Evolutionary conservation across 2,888 invertebrate genomes (phyloP), one percentile per base, ranked within the genome.

Genomic region (Chironomus tentans): DNA sequence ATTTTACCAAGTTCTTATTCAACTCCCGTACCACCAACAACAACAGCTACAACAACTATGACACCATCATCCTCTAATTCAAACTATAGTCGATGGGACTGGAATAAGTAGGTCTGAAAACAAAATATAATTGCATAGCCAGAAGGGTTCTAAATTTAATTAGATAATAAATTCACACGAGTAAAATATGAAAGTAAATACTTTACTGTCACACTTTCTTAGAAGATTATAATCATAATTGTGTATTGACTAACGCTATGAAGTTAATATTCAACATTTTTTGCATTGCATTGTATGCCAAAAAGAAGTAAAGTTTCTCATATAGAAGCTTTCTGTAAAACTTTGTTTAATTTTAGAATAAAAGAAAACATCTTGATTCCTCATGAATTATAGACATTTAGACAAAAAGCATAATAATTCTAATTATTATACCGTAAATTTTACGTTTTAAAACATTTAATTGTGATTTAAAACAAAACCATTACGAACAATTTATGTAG

Each of bases 1-100:
- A 65, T 24, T 0, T 22, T 24, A 65, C 13, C 24, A 65, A 56
- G 18, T 65, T 13, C 65, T 65, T 65, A 18, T 10, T 24, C 65
- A 1, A 13, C 46, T 15, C 10, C 13, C 28, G 61, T 38, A 56
- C 28, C 68, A 56, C 28, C 68, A 15, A 56, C 50, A 50, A 50
- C 65, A 24, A 22, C 62, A 2, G 13, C 24, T 50, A 15, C 46
- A 24, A 13, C 65, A 24, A 13, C 68, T 2, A 15, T n/a, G 7
- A 24, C 6, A 13, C 21, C 62, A 18, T 38, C 28, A 38, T 50
- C 72, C 10, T 10, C 56, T 0, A 21, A 7, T 12, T 28, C 72
- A 1, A 72, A 24, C 13, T 72, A 62, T 21, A 62, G 21, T 62
- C 61, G 62, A 38, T 72, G 72, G 72, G 62, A 72, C 62, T 72